Conservation (phyloP, 1,140 invertebrate genomes). For the Helicoverpa armigera region DNA sequence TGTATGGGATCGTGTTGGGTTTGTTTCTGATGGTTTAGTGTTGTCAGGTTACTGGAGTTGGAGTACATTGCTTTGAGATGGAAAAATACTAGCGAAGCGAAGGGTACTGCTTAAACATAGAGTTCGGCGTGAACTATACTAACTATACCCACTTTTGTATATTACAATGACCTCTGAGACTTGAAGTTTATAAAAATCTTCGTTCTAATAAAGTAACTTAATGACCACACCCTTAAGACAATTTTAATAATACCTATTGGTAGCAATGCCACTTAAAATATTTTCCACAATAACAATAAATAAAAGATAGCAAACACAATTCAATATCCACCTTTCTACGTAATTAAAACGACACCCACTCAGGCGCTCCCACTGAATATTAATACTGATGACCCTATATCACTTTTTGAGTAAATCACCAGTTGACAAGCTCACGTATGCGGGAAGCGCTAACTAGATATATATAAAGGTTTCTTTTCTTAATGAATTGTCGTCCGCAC, state of each 20-base stretch:
- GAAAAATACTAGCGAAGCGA: too few species aligned
- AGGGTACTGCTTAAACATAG: too few species aligned
- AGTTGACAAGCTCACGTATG: not conserved
- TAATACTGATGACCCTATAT: slow-evolving; percentile 4
- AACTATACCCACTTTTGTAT: too few species aligned
- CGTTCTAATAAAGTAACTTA: too few species aligned
- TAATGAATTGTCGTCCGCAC: slow-evolving; percentile 45
- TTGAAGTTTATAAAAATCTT: too few species aligned
- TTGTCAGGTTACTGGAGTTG: not conserved
- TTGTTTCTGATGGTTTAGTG: not conserved
- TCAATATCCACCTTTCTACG: not conserved
- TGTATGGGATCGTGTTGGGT: not conserved
- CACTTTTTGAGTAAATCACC: slow-evolving; percentile 28
- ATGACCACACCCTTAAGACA: too few species aligned
- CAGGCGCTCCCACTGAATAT: not conserved
- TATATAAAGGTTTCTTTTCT: slow-evolving; percentile 28
- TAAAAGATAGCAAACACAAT: not conserved
- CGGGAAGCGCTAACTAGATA: slow-evolving; percentile 37
- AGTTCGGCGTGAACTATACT: too few species aligned
- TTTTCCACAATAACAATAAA: too few species aligned
- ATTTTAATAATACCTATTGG: too few species aligned
- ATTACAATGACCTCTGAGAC: too few species aligned
- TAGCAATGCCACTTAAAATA: too few species aligned
- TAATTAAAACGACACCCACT: slow-evolving; percentile 24
- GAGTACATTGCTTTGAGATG: too few species aligned